Conservation (phyloP, 2,113 vertebrate genomes). For the Tenebrosternarchus preto region DNA sequence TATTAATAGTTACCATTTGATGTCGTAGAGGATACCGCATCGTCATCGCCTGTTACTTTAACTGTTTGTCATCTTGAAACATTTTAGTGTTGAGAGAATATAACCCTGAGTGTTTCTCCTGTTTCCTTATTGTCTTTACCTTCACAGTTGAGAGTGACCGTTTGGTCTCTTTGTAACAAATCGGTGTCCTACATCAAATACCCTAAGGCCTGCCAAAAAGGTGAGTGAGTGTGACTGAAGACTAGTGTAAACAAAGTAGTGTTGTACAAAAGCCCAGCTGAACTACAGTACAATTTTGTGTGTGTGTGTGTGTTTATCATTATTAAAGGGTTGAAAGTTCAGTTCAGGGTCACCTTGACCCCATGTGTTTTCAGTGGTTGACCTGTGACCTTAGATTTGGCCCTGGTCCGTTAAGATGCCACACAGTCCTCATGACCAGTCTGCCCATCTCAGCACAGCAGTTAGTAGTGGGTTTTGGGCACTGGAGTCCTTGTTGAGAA, state of each 20-base stretch:
- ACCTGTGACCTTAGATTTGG: conserved; percentile 64
- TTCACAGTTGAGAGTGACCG: conserved; percentile 89
- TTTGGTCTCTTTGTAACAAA: conserved; percentile 97
- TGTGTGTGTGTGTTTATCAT: neutral
- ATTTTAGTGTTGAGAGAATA: neutral
- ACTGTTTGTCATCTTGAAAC: neutral
- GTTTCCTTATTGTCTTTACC: conserved; percentile 29
- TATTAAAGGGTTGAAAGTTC: conserved; percentile 53
- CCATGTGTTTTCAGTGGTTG: conserved; percentile 42
- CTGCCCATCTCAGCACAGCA: conserved; percentile 74
- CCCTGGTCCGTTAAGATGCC: conserved; percentile 61
- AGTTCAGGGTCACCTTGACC: conserved; percentile 55
- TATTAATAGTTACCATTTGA: conserved; percentile 30
- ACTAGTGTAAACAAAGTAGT: neutral
- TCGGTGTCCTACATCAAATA: conserved; percentile 98
- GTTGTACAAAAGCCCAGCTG: neutral
- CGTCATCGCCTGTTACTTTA: no score
- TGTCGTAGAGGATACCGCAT: no score
- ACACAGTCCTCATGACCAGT: conserved; percentile 70
- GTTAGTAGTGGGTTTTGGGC: conserved; percentile 43
- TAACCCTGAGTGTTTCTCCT: neutral
- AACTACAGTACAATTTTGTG: conserved; percentile 24
- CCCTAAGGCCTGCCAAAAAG: conserved; percentile 93
- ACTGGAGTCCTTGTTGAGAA: conserved; percentile 46
- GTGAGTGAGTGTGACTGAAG: conserved; percentile 73